Conservation (phyloP, 2,888 invertebrate species). For the Himalopsyche japonica region DNA sequence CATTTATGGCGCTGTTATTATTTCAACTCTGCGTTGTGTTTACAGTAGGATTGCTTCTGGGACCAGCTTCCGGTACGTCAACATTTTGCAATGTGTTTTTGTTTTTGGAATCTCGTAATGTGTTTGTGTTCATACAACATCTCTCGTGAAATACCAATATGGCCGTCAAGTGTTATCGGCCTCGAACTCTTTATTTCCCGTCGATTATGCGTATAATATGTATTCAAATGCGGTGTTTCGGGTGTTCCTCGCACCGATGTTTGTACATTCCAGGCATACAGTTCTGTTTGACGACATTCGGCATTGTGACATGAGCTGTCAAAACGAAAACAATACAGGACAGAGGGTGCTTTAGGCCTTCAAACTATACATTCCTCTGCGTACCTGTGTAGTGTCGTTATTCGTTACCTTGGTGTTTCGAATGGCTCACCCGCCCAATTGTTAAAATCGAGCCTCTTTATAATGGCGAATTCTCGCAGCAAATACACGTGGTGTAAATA, state of each 20-base stretch:
- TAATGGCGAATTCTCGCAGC: background rate
- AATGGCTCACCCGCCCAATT: background rate
- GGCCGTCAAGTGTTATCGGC: slow-evolving; percentile 34
- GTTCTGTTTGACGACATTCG: slow-evolving; percentile 7
- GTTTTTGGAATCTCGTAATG: slow-evolving; percentile 33
- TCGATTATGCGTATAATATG: slow-evolving; percentile 5
- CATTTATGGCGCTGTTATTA: slow-evolving; percentile 80
- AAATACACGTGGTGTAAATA: background rate
- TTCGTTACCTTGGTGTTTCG: background rate
- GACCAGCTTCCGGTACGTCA: slow-evolving; percentile 36
- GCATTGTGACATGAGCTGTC: slow-evolving; percentile 31
- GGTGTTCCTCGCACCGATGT: background rate
- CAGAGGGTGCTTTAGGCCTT: background rate
- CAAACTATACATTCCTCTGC: slow-evolving; percentile 13
- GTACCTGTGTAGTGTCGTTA: slow-evolving; percentile 8
- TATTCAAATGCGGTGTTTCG: background rate
- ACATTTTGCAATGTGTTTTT: slow-evolving; percentile 33
- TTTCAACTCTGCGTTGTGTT: slow-evolving; percentile 69
- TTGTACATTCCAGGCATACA: slow-evolving; percentile 4
- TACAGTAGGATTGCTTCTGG: slow-evolving; percentile 50
- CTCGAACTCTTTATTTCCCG: slow-evolving; percentile 22
- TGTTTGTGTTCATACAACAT: slow-evolving; percentile 37
- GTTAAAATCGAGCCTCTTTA: background rate
- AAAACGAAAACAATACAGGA: slow-evolving; percentile 29
- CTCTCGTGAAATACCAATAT: slow-evolving; percentile 31